A percentile compares a stretch with the other conserved stretches of the same genome.
Conservation (phyloP, 2,797 vertebrate species). For the Emys orbicularis region DNA sequence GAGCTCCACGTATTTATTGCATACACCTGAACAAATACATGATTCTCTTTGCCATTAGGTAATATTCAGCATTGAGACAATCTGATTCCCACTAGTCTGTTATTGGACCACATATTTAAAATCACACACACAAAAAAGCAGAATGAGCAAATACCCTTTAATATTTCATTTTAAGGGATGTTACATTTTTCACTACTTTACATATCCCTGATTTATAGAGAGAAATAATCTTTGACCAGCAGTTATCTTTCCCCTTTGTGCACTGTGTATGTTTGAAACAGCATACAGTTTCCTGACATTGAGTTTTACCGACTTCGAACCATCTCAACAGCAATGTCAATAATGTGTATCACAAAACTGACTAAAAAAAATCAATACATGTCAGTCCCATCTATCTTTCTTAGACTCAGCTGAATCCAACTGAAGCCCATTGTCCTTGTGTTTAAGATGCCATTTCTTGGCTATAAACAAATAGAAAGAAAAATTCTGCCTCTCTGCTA, state of each 20-base stretch:
- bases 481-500: neutral
- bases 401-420: neutral
- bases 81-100: neutral
- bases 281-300: neutral
- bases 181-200: neutral
- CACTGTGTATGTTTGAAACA: neutral
- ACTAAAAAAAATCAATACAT: conserved; percentile 26
- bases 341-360: conserved; percentile 8
- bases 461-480: neutral
- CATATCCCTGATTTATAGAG: neutral
- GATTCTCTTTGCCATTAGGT: neutral
- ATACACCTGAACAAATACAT: neutral
- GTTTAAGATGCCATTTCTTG: neutral
- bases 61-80: neutral
- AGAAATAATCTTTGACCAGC: neutral
- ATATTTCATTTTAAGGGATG: neutral
- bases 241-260: neutral
- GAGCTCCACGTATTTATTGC: accelerated
- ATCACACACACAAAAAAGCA: neutral
- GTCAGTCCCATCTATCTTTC: conserved; percentile 2
- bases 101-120: neutral
- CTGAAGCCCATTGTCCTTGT: neutral
- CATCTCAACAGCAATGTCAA: conserved; percentile 20
- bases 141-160: neutral
- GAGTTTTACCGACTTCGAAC: conserved; percentile 7